These are phyloP conservation scores for Trachelus tabidus DNA, from an alignment of 2,888 invertebrate species.

Conservation along the genomic window DNA sequence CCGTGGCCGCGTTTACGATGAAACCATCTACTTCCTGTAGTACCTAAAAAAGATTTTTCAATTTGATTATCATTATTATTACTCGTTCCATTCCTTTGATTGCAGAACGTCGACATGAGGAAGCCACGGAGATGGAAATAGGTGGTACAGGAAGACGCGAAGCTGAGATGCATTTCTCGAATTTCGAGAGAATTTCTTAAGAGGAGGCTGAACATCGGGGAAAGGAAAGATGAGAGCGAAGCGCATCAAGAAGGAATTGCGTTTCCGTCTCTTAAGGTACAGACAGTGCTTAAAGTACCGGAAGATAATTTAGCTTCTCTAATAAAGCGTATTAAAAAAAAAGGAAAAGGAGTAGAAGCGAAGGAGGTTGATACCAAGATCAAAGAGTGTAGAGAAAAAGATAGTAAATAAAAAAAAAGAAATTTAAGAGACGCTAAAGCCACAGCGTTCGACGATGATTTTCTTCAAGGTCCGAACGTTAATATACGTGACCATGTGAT, in stretches of 20 bases:
- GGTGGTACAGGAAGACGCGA: background rate
- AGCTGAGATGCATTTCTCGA: background rate
- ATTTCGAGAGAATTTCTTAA: conserved; percentile 4
- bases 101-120: background rate
- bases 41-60: background rate
- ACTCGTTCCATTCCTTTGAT: background rate
- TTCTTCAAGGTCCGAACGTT: background rate
- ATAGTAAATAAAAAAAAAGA: background rate
- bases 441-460: background rate
- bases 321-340: conserved; percentile 1
- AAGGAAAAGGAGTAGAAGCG: background rate
- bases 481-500: conserved; percentile 11
- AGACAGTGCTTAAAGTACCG: conserved; percentile 48
- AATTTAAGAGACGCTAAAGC: conserved; percentile 9
- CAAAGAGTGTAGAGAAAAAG: background rate
- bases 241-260: conserved; percentile 44
- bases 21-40: background rate
- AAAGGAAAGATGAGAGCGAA: conserved; percentile 43
- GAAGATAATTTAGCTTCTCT: conserved; percentile 42
- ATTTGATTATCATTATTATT: background rate
- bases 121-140: background rate
- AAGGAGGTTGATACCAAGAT: background rate
- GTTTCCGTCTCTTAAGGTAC: conserved; percentile 50
- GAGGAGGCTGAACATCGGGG: background rate
- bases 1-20: background rate